Evolutionary conservation across 2,113 vertebrate genomes (phyloP).

Genomic region (Calyptomena viridis): DNA sequence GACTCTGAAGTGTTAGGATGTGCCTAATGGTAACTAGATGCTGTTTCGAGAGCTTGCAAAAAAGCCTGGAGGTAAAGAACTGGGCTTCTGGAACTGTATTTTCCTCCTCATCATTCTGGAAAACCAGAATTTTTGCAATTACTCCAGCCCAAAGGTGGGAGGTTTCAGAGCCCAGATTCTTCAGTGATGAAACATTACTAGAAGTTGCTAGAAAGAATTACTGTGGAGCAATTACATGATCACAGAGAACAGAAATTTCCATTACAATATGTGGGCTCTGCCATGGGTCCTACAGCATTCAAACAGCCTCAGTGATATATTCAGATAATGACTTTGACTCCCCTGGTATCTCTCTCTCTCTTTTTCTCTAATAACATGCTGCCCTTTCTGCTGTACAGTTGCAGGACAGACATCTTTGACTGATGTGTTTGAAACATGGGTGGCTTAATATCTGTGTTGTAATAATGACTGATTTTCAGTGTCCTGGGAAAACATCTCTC

Average conservation of each 20-base stretch:
- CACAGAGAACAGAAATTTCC: not conserved
- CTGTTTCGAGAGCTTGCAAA: not conserved
- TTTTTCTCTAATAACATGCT: conserved; percentile 3
- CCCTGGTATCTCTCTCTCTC: not conserved
- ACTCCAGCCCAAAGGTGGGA: not conserved
- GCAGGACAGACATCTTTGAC: conserved; percentile 28
- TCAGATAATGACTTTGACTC: conserved; percentile 33
- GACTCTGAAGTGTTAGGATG: not conserved
- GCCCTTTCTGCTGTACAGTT: conserved; percentile 12
- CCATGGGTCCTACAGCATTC: not conserved
- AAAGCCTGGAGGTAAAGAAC: not conserved
- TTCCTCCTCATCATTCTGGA: not conserved
- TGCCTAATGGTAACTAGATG: not conserved
- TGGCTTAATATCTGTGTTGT: conserved; percentile 22
- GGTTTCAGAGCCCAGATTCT: not conserved
- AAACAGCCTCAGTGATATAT: not conserved
- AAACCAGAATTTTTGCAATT: not conserved
- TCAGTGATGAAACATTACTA: not conserved
- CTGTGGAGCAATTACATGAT: not conserved
- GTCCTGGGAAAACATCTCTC: conserved; percentile 24
- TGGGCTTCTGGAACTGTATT: not conserved
- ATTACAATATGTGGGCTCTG: not conserved
- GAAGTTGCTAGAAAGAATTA: not conserved
- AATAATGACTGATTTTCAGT: conserved; percentile 38
- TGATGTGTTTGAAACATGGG: conserved; percentile 36